Conservation (phyloP, 1,140 invertebrate genomes). For the Charaxes varanes region DNA sequence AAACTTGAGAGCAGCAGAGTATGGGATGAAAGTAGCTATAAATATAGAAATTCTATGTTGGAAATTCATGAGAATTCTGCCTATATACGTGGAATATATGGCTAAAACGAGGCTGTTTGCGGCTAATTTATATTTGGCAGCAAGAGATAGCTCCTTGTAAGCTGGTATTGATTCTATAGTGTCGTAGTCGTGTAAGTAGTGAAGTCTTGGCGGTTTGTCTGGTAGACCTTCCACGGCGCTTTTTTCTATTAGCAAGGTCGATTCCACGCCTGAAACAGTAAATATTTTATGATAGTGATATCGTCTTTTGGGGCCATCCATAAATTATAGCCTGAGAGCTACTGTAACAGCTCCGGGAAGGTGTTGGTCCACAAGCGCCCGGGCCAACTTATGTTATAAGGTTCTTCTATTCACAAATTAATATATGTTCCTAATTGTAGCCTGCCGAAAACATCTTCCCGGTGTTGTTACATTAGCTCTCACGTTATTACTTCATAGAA, state of each 20-base stretch:
- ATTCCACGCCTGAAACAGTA: slow-evolving; percentile 28
- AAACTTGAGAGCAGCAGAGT: slow-evolving; percentile 16
- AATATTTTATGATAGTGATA: no score
- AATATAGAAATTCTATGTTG: slow-evolving; percentile 12
- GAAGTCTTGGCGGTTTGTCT: slow-evolving; percentile 6
- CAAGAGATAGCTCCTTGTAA: slow-evolving; percentile 17
- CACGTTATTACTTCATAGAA: no score
- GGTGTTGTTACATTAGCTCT: no score
- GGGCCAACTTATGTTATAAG: no score
- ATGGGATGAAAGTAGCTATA: slow-evolving; percentile 24
- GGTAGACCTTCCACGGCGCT: slow-evolving; percentile 19
- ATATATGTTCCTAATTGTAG: no score
- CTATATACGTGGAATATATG: slow-evolving; percentile 22
- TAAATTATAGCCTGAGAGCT: no score
- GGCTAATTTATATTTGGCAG: slow-evolving; percentile 24
- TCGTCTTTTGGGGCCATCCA: no score
- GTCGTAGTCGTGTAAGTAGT: slow-evolving; percentile 27
- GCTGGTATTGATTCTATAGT: slow-evolving; percentile 17
- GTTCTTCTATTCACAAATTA: no score
- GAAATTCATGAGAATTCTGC: slow-evolving; percentile 23
- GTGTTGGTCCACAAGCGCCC: no score
- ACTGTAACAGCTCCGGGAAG: no score
- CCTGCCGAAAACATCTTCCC: no score
- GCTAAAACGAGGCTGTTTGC: slow-evolving; percentile 3
- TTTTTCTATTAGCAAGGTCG: slow-evolving; percentile 19